These are phyloP conservation scores for Electrophaes corylata DNA, from an alignment of 2,888 invertebrate genomes.

Conservation along the genomic window DNA sequence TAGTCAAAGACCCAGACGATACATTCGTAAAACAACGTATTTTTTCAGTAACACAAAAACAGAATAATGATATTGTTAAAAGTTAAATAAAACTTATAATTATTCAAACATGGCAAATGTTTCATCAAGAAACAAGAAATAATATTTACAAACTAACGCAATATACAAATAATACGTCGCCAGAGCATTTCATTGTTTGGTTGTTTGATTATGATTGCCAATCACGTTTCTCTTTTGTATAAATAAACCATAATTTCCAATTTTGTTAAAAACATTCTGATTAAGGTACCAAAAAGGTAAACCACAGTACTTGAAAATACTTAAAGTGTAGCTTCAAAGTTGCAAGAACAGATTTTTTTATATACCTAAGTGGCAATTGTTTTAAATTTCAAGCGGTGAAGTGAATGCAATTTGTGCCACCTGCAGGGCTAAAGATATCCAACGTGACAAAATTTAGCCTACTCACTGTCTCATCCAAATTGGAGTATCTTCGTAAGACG, in stretches of 20 bases:
- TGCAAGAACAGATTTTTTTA: background rate
- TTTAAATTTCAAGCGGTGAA: no score
- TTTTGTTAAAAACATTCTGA: background rate
- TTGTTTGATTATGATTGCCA: background rate
- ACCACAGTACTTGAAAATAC: background rate
- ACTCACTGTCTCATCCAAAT: no score
- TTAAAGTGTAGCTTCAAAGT: background rate
- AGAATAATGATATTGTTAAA: slow-evolving; percentile 18
- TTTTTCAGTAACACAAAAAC: slow-evolving; percentile 1
- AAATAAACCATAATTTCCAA: background rate
- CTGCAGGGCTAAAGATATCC: no score
- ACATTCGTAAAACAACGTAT: background rate
- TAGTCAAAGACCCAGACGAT: background rate
- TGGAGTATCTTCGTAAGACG: no score
- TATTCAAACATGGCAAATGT: slow-evolving; percentile 64
- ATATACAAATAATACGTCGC: slow-evolving; percentile 52
- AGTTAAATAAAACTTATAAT: slow-evolving; percentile 44
- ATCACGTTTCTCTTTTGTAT: background rate
- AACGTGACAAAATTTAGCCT: no score
- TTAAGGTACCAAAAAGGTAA: background rate
- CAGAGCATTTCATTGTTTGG: background rate
- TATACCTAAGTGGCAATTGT: no score
- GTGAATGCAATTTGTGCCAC: no score
- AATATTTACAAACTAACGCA: slow-evolving; percentile 69
- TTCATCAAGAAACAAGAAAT: slow-evolving; percentile 56